phyloP scores from a whole-genome alignment of 2,888 invertebrate species.

The Drosophila macrospina region DNA sequence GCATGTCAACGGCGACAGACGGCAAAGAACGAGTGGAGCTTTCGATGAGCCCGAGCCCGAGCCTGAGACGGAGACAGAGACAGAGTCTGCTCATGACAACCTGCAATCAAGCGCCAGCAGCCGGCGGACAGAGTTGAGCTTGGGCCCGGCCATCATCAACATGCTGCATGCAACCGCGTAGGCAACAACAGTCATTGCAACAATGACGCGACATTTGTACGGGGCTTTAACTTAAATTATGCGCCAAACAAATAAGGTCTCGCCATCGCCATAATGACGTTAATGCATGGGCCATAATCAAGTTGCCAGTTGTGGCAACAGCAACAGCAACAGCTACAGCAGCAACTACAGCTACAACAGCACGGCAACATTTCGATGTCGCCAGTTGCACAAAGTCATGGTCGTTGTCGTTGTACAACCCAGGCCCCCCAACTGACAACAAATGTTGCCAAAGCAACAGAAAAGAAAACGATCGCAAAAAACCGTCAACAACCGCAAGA shows the following conservation, averaged over 20 bases:
- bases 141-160: conserved; percentile 39
- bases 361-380: conserved; percentile 45
- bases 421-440: conserved; percentile 24
- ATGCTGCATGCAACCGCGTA: conserved; percentile 46
- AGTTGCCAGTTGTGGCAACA: conserved; percentile 52
- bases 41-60: conserved; percentile 41
- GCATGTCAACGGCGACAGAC: conserved; percentile 59
- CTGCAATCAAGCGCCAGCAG: conserved; percentile 75
- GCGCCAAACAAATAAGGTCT: conserved; percentile 79
- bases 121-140: conserved; percentile 24
- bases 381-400: conserved; percentile 72
- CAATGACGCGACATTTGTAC: conserved; percentile 66
- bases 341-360: conserved; percentile 17
- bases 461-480: conserved; percentile 22
- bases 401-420: conserved; percentile 45
- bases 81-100: conserved; percentile 70
- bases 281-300: conserved; percentile 64
- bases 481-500: conserved; percentile 58
- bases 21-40: conserved; percentile 19
- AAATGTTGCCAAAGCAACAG: conserved; percentile 33
- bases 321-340: conserved; percentile 17
- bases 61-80: conserved; percentile 27
- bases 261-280: conserved; percentile 69
- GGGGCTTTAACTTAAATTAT: conserved; percentile 74
- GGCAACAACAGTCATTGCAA: conserved; percentile 53